Evolutionary conservation across 92 coral and sea anemone species (phyloP), one percentile per base, ranked within the genome.

Genomic region (Umimayanthus kanabou): DNA sequence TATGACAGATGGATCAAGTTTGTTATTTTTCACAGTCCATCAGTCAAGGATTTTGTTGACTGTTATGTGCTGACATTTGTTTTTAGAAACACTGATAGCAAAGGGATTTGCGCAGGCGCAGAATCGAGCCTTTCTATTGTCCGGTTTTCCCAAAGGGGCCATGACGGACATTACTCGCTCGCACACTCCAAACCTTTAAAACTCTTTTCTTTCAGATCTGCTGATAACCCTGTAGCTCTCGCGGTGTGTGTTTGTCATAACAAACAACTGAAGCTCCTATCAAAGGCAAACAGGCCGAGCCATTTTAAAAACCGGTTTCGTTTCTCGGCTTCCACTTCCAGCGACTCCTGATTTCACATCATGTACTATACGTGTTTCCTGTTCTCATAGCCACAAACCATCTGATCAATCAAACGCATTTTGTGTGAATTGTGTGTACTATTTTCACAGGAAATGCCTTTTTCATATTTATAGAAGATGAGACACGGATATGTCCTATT

Each of bases 371-470:
- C 58, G 74, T 28, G 75, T 78, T 77, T 69, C 77, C 84, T 66
- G 89, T 9, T 50, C 14, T 15, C 49, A 15, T 50, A 11, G 50
- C 70, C 85, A 73, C 76, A 61, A 72, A 33, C 39, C 81, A 43
- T 71, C 47, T 69, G 65, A 82, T 69, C 58, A 55, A 81, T 88
- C 53, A 76, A 67, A 39, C 47, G 39, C 71, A 80, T 88, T 57
- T 83, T 80, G 86, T 73, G 69, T 80, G 58, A 86, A 76, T 73
- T 28, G 88, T 77, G 82, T 81, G 81, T 73, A 89, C 74, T 92
- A 84, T 86, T 91, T 81, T 89, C 94, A 81, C 94, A 89, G 94
- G 94, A 92, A 92, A 89, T 86, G 73, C 92, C 90, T 89, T 89
- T 82, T 81, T 89, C 83, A 86, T 92, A 92, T 92, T 92, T 92